Conservation (phyloP, 2,888 invertebrate genomes). For the Agrypnus murinus region DNA sequence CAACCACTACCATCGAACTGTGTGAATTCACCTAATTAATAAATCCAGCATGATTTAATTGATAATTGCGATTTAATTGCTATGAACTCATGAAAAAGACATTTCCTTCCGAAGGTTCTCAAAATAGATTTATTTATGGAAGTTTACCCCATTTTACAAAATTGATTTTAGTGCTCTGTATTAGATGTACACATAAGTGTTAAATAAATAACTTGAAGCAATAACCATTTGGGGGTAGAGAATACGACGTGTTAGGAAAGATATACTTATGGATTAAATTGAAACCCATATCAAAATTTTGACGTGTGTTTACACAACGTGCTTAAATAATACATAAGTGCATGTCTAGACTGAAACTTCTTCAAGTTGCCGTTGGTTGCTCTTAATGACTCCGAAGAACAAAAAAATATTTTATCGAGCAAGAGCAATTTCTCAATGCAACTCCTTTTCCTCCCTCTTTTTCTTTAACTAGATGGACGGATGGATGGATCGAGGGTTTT, state of each 20-base stretch:
- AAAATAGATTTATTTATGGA: no score
- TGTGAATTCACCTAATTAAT: background rate
- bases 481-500: no score
- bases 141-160: no score
- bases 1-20: constrained; percentile 20
- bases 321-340: constrained; percentile 13
- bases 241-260: constrained; percentile 17
- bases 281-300: constrained; percentile 23
- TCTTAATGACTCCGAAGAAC: no score
- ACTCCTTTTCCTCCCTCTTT: background rate
- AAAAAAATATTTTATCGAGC: background rate
- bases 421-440: constrained; percentile 1
- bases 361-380: background rate
- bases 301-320: constrained; percentile 34
- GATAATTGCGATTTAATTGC: background rate
- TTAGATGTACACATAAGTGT: background rate
- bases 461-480: no score
- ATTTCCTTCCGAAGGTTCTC: no score
- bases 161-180: no score
- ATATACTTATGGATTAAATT: constrained; percentile 6
- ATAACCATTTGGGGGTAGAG: constrained; percentile 6
- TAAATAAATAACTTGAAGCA: background rate
- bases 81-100: background rate
- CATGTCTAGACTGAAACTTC: constrained; percentile 32
- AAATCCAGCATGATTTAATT: no score